Evolutionary conservation across 2,888 invertebrate species (phyloP), one percentile per base, ranked within the genome.

Genomic region (Clanis bilineata): DNA sequence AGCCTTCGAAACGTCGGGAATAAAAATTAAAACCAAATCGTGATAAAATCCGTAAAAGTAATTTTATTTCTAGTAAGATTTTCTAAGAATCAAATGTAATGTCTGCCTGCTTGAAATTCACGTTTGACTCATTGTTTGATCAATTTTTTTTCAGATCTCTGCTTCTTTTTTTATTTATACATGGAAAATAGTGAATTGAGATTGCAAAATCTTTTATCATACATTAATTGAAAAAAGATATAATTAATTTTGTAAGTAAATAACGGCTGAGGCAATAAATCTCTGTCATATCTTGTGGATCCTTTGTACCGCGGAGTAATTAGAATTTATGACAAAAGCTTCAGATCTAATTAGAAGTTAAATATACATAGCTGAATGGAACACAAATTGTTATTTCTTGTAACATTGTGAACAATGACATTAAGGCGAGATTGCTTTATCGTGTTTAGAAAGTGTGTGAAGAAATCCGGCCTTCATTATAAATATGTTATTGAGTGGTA

Each of bases 321-420:
- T 70, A 72, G 70, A 71, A 72, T 71, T 73, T 67, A 72, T 65
- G 67, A 62, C 43, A 62, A 61, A 41, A 44, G 32, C 57, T 57
- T n/a, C 47, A 45, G 51, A 57, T 57, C 21, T 45, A 57, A 57
- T 57, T 57, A 57, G 44, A 45, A 57, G 43, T 62, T 55, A 22
- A 55, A 44, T 22, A 44, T 44, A 44, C 21, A 22, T 22, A 44
- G 44, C 44, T 23, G 22, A 44, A 44, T 22, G 22, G 22, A 44
- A 44, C 44, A 21, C 44, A 44, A 44, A 44, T 44, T 44, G 44
- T 44, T 44, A 44, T 44, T 44, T 44, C 21, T 44, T 44, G 44
- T 22, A 44, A 44, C 44, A 44, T 12, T 21, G 44, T 22, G 44
- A 21, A 23, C 32, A 32, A 32, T 44, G 44, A 22, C 41, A 41